Base-by-base conservation (phyloP, 1,140 invertebrate genomes). In the Sycobia sp. region DNA sequence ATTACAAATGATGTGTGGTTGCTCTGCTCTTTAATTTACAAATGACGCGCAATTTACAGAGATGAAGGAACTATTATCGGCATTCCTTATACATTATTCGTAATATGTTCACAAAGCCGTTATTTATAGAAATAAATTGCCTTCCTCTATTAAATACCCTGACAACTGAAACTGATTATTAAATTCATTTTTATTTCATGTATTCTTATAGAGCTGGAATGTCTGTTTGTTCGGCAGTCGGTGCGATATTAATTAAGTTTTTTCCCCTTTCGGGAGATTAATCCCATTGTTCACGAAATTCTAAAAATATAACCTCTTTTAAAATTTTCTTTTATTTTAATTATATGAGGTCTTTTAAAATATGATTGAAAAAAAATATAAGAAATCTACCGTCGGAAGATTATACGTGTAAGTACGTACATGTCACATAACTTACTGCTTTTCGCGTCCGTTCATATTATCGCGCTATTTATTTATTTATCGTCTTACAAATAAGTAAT, bases 21-120 rank as follows among this genome's bases (percentile, higher is more conserved):
- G 44, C 27, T 65, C 55, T 65, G 54, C 47, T 46, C 49, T 65
- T 58, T 58, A 65, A 65, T 65, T 65, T 65, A 65, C 62, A 75
- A 77, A 76, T 72, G 71, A 76, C 75, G 76, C 72, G 76, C 66
- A 73, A 79, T 79, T 76, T 77, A 79, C 75, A 79, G 69, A 70
- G 69, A 76, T 74, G 75, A 81, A 81, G 76, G 78, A 80, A 80
- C 73, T 80, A 60, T 65, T 65, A 76, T 78, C 70, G 70, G 71
- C 72, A 74, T 75, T 75, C 70, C 71, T 73, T 78, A 74, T 72
- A 69, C 65, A 74, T 65, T 65, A 65, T 65, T 65, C 56, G 50
- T 65, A 65, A 69, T 76, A 72, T 70, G 65, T 74, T 76, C 67
- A 71, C 69, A 71, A 67, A 65, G 68, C 64, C 55, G 60, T 55